Evolutionary conservation across 2,797 vertebrate genomes (phyloP).

Genomic region (Cichlasoma orientale): DNA sequence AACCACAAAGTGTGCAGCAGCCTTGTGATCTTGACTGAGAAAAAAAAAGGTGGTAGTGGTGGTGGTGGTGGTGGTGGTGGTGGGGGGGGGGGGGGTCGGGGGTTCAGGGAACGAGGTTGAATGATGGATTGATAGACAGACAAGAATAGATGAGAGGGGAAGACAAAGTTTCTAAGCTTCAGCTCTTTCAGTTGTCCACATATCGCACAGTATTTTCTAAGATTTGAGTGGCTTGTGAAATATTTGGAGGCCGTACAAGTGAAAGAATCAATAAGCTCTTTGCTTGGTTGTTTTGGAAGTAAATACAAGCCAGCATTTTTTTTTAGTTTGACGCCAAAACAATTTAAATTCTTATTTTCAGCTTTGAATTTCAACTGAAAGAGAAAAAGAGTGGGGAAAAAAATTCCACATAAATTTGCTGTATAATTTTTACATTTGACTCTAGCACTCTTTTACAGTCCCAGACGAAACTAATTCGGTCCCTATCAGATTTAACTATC

Average conservation of each 20-base stretch:
- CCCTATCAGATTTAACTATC: neutral
- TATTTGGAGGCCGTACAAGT: neutral
- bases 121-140: neutral
- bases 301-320: neutral
- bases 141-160: neutral
- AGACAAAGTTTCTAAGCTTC: neutral
- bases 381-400: neutral
- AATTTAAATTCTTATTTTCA: neutral
- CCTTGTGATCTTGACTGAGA: neutral
- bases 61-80: no score
- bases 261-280: neutral
- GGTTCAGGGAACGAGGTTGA: neutral
- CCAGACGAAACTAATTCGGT: neutral
- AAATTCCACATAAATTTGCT: neutral
- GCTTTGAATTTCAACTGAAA: neutral
- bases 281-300: neutral
- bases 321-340: neutral
- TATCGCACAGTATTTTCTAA: neutral
- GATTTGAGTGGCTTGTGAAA: constrained; percentile 5
- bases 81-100: no score
- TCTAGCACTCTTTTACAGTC: neutral
- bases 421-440: neutral
- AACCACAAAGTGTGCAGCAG: neutral
- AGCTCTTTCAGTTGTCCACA: neutral
- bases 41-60: neutral